These are phyloP conservation scores for Tetranychus piercei DNA, from an alignment of 2,888 invertebrate genomes.

Conservation along the genomic window DNA sequence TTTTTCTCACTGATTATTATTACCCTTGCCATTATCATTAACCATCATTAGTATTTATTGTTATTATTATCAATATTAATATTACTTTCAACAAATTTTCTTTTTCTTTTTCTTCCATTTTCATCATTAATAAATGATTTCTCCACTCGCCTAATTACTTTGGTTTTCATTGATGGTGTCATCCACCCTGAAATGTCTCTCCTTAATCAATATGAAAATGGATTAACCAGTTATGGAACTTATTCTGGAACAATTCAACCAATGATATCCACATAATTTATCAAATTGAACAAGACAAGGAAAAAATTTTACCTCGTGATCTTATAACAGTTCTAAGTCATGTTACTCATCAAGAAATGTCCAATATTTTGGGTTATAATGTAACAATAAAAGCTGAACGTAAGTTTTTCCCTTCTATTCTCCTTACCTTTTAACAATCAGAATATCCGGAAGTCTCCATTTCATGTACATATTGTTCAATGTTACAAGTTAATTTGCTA, in stretches of 20 bases:
- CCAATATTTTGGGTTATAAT: background rate
- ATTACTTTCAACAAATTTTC: background rate
- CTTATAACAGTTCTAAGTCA: background rate
- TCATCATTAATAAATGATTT: background rate
- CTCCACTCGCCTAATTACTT: background rate
- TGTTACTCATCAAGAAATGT: background rate
- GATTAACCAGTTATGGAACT: background rate
- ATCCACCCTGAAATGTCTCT: background rate
- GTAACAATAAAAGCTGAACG: conserved; percentile 5
- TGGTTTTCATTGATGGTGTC: background rate
- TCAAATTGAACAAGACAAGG: background rate
- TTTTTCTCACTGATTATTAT: background rate
- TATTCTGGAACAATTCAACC: conserved; percentile 5
- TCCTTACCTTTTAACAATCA: background rate
- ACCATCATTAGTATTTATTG: background rate
- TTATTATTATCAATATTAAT: background rate
- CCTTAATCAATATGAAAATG: background rate
- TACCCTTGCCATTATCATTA: too few species aligned
- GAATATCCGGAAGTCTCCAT: background rate
- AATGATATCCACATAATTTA: conserved; percentile 1
- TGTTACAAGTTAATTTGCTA: background rate
- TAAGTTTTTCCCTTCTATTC: background rate
- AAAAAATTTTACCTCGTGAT: background rate
- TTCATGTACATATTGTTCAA: background rate
- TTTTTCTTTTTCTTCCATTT: background rate